Base-by-base conservation (phyloP, 2,888 invertebrate species). In the Zele albiditarsus region DNA sequence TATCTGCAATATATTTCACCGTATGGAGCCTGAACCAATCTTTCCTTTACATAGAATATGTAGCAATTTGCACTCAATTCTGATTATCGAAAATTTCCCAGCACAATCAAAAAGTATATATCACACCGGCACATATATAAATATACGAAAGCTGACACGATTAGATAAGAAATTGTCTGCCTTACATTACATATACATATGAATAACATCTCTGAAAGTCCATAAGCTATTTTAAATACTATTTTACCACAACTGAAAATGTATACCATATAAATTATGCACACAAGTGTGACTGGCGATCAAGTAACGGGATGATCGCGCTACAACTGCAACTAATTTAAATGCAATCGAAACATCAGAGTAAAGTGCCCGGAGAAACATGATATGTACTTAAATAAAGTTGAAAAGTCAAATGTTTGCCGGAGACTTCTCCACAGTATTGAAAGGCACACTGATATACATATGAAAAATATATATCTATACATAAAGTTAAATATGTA, bases 361-460 rank as follows among this genome's bases (percentile, higher is more conserved):
- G 58, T n/a, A 62, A 28, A 62, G 28, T n/a, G 28, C 27, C 16
- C 1, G 20, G 20, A 62, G 60, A 57, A 46, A 60, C 38, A 42
- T 67, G 27, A 23, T 23, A 4, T 12, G 23, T 53, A 20, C 31
- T 25, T 53, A 53, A 27, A 23, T 65, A 75, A 80, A 77, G 83
- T 77, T 80, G 70, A 80, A 75, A 78, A 77, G 73, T 80, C 73
- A 83, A 84, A 84, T 81, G 80, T 83, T 84, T 83, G 80, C 74
- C 67, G 74, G 78, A 77, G 80, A 79, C 72, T 79, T 77, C 31
- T 16, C 16, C 67, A 75, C 71, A 60, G 23, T 58, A 67, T 63
- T 74, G 78, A 71, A 77, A 69, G 68, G 38, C 20, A 8, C 20
- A 53, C 5, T 53, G 20, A n/a, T 53, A 53, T 53, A 1, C 20